Evolutionary conservation across 2,888 invertebrate genomes (phyloP).

Genomic region (Camptogramma bilineatum): DNA sequence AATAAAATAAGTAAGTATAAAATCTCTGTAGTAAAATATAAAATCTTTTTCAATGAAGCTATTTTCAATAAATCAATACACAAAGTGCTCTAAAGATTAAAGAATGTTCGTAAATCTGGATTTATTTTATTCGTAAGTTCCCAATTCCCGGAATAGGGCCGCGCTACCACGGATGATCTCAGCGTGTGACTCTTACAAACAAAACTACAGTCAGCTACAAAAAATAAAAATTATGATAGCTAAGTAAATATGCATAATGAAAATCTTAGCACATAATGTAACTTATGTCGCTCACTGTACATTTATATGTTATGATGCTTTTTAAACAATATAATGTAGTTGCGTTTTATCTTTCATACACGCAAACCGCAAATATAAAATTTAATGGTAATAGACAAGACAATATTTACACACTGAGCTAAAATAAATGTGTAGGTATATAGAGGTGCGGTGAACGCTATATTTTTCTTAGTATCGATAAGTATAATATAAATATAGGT

Average conservation of each 20-base stretch:
- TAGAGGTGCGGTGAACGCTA: no score
- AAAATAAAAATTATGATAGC: background rate
- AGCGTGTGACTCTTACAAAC: slow-evolving; percentile 42
- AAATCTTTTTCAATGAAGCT: slow-evolving; percentile 6
- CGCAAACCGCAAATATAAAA: slow-evolving; percentile 6
- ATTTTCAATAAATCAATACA: slow-evolving; percentile 25
- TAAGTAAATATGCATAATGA: no score
- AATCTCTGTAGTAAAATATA: background rate
- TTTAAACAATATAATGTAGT: background rate
- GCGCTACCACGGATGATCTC: slow-evolving; percentile 54
- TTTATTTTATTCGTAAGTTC: slow-evolving; percentile 37
- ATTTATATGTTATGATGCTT: background rate
- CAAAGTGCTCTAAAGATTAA: slow-evolving; percentile 33
- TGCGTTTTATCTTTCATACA: slow-evolving; percentile 7
- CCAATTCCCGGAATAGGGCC: slow-evolving; percentile 49
- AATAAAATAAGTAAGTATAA: no score
- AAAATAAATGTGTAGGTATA: no score
- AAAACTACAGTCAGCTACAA: background rate
- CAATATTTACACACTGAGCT: background rate
- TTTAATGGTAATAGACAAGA: background rate
- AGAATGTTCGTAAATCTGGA: slow-evolving; percentile 35
- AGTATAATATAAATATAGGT: no score
- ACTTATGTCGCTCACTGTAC: background rate
- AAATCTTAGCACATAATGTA: background rate
- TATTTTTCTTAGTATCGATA: no score